Evolutionary conservation across 30 jellyfish, hydroid and myxozoan species (phyloP).

Genomic region (Aurelia coerulea): DNA sequence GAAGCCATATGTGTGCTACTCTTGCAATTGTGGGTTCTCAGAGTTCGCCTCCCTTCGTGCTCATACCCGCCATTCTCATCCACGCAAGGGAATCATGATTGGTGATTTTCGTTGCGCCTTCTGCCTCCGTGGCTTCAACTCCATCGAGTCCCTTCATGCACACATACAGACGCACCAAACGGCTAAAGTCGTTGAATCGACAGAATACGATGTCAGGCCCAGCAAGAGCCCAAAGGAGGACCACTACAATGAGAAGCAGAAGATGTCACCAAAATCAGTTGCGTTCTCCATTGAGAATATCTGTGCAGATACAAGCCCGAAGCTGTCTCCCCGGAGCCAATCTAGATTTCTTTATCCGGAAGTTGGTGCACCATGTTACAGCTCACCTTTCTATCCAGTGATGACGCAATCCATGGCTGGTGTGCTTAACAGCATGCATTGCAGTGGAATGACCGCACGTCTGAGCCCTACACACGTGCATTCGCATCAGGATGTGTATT

Average conservation of each 20-base stretch:
- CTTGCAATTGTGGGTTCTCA: slow-evolving; percentile 94
- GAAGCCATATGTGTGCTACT: slow-evolving; percentile 88
- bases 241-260: background rate
- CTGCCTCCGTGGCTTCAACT: slow-evolving; percentile 61
- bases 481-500: slow-evolving; percentile 16
- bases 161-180: slow-evolving; percentile 45
- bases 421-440: background rate
- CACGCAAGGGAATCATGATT: slow-evolving; percentile 74
- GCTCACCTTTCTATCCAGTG: slow-evolving; percentile 15
- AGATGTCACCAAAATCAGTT: slow-evolving; percentile 59
- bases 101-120: slow-evolving; percentile 83
- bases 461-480: slow-evolving; percentile 7
- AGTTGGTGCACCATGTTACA: slow-evolving; percentile 4
- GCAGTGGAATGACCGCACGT: slow-evolving; percentile 2
- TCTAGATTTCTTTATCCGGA: background rate
- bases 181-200: background rate
- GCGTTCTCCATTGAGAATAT: slow-evolving; percentile 77
- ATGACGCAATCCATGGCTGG: slow-evolving; percentile 11
- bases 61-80: slow-evolving; percentile 98
- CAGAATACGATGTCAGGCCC: background rate
- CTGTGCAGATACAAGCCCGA: slow-evolving; percentile 44
- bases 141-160: slow-evolving; percentile 59
- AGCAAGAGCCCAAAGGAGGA: background rate
- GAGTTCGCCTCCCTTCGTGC: slow-evolving; percentile 87
- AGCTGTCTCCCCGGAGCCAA: slow-evolving; percentile 6